Percentiles rank a stretch among this genome's conserved stretches.
Conservation (phyloP, 2,797 vertebrate genomes). For the Nannoperca obscura region DNA sequence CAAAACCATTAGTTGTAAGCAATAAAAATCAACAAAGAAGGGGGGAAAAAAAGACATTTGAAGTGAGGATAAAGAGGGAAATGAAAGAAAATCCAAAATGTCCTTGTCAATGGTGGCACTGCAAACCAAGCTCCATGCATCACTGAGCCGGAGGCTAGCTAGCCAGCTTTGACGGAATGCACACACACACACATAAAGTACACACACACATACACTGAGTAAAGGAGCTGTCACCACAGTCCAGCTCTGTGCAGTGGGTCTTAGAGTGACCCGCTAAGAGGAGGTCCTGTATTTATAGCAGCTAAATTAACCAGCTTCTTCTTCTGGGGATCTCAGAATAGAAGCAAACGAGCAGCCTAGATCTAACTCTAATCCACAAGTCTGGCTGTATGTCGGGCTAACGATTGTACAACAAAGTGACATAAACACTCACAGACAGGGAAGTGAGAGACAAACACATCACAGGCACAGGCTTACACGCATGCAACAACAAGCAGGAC, state of each 20-base stretch:
- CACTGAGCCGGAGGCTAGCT: conserved; percentile 39
- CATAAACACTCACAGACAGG: conserved; percentile 23
- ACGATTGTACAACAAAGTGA: conserved; percentile 25
- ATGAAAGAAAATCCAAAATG: conserved; percentile 6
- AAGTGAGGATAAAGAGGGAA: not conserved
- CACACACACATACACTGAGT: not conserved
- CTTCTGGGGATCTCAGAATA: conserved; percentile 77
- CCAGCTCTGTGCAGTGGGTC: conserved; percentile 46
- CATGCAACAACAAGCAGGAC: conserved; percentile 3
- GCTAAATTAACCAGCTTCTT: conserved; percentile 78
- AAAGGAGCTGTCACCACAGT: conserved; percentile 46
- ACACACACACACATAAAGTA: conserved; percentile 9
- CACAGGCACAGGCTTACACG: not conserved
- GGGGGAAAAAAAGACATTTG: accelerated
- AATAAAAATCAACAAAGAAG: not conserved
- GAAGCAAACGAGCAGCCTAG: conserved; percentile 59
- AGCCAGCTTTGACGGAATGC: conserved; percentile 23
- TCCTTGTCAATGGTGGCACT: conserved; percentile 37
- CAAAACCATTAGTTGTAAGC: not conserved
- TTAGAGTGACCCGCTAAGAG: conserved; percentile 62
- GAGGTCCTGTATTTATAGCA: conserved; percentile 77
- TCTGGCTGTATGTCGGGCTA: conserved; percentile 34
- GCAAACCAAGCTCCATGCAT: conserved; percentile 28
- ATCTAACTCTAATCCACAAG: conserved; percentile 65
- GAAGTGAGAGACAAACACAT: conserved; percentile 32